These are phyloP conservation scores for Gryon sp. DNA, from an alignment of 1,140 invertebrate species.

Conservation along the genomic window DNA sequence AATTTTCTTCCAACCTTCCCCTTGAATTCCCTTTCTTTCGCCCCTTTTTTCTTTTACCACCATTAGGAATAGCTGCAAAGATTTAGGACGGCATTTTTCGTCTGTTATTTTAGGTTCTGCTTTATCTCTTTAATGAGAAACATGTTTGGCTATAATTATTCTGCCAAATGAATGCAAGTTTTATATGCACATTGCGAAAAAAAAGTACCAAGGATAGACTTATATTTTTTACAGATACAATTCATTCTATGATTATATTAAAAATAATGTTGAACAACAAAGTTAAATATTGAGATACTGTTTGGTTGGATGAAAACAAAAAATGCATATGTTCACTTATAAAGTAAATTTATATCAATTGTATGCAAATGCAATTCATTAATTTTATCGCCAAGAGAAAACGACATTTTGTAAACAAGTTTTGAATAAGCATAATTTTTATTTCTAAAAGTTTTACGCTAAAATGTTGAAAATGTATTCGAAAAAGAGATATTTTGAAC, in stretches of 20 bases:
- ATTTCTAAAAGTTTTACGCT: background rate
- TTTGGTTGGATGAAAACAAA: background rate
- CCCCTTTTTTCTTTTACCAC: background rate
- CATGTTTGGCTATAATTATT: slow-evolving; percentile 10
- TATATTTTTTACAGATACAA: too few species aligned
- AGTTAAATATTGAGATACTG: background rate
- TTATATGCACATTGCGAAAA: background rate
- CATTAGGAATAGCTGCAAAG: background rate
- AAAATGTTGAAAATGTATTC: background rate
- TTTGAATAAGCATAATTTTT: slow-evolving; percentile 12
- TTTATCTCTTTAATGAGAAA: slow-evolving; percentile 31
- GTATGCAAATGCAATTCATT: slow-evolving; percentile 26
- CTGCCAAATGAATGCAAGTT: slow-evolving; percentile 14
- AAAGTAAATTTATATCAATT: slow-evolving; percentile 37
- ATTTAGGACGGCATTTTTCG: slow-evolving; percentile 20
- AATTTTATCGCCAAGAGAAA: slow-evolving; percentile 25
- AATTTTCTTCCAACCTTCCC: slow-evolving; percentile 2
- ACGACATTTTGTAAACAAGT: slow-evolving; percentile 29
- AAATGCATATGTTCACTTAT: slow-evolving; percentile 19
- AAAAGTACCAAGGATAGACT: slow-evolving; percentile 20
- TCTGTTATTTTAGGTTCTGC: slow-evolving; percentile 25
- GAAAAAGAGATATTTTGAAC: too few species aligned
- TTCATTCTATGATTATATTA: too few species aligned
- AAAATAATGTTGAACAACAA: background rate
- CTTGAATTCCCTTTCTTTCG: background rate